Base-by-base conservation (phyloP, 2,113 vertebrate species). In the Eptesicus fuscus region DNA sequence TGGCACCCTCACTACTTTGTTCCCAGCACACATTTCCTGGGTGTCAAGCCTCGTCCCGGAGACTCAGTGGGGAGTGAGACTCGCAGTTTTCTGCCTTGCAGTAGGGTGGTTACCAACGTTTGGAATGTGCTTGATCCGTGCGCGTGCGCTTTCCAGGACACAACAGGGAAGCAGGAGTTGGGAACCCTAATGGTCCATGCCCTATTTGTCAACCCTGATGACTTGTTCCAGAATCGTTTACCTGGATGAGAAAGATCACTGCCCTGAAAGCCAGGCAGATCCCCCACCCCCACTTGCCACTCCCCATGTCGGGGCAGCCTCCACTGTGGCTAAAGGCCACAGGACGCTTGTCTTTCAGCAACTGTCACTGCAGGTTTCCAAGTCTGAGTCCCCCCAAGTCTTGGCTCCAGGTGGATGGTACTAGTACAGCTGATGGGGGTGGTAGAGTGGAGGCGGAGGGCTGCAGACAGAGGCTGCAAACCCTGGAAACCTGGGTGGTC, bases 271-370 rank as follows among this genome's bases (percentile, higher is more conserved):
- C 22, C 40, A 53, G 59, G 23, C 17, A 9, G 49, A 13, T 40
- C 37, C 4, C 1, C 40, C 16, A 1, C 3, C 49, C 9, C 16
- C 5, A 67, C 9, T 14, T 2, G 22, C 0, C 11, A 28, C 17
- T 35, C 0, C 1, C 32, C 28, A 7, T 0, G 0, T 5, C 0
- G 12, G 9, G 49, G 25, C 23, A 49, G 7, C 35, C 74, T 51
- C 23, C 18, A 9, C 11, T 3, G 9, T 59, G 56, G 56, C 65
- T 59, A 9, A 59, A 9, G 23, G 56, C 22, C 56, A 59, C 22
- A 59, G 56, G 56, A 59, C 8, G 23, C 56, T 25, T 59, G 22
- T 25, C 56, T 59, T 59, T 59, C 56, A 59, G 56, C 23, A 59
- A 23, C 56, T 0, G 23, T 1, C 56, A 23, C 22, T n/a, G 23